Percentiles rank a stretch among this genome's conserved stretches.
These are phyloP conservation scores for Remorina albescens DNA, from an alignment of 2,797 vertebrate genomes.

Conservation along the genomic window DNA sequence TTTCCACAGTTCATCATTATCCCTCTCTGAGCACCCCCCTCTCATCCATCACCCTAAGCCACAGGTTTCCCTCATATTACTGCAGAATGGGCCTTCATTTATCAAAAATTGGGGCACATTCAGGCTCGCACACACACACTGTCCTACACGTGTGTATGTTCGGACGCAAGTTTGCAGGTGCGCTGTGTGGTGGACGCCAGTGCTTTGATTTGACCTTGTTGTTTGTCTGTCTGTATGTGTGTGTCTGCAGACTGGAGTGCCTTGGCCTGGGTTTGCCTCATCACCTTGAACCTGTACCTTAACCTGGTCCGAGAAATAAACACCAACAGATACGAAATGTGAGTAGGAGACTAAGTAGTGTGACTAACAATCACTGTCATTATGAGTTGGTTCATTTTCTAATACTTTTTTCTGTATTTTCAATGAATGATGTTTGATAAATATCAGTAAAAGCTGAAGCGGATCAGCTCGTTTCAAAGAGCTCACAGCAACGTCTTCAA, in stretches of 20 bases:
- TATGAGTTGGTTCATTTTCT: not conserved
- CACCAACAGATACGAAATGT: constrained; percentile 81
- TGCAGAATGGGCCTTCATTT: constrained; percentile 80
- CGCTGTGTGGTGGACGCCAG: constrained; percentile 46
- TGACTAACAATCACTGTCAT: not conserved
- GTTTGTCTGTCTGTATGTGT: constrained; percentile 24
- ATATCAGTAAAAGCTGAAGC: not conserved
- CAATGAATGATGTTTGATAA: not conserved
- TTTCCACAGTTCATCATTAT: constrained; percentile 75
- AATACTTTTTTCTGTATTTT: not conserved
- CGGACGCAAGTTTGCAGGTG: constrained; percentile 46
- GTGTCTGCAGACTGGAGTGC: constrained; percentile 84
- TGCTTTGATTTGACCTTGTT: constrained; percentile 76
- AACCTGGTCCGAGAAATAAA: constrained; percentile 85
- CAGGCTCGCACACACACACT: not conserved
- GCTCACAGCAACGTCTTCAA: not conserved
- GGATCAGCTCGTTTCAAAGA: not conserved
- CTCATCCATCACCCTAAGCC: constrained; percentile 77
- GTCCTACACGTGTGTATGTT: constrained; percentile 9
- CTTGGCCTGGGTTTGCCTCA: constrained; percentile 87
- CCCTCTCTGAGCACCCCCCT: constrained; percentile 64
- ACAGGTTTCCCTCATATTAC: constrained; percentile 85
- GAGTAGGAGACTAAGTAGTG: constrained; percentile 55
- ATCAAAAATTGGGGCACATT: constrained; percentile 72
- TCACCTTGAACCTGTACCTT: constrained; percentile 85